Conservation (phyloP, 2,797 vertebrate species). For the Gallirallus australis region DNA sequence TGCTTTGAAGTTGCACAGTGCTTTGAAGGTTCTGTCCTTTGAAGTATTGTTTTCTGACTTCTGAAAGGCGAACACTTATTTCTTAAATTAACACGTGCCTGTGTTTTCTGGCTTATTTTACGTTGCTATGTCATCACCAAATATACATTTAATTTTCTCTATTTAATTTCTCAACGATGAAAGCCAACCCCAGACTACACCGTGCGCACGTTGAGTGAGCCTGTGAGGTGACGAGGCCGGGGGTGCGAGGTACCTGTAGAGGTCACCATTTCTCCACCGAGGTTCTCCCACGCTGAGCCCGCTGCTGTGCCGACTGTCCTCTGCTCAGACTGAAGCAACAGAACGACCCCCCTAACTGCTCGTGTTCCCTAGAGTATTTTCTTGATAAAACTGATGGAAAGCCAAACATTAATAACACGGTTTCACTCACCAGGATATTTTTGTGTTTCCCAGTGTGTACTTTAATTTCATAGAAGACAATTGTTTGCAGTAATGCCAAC, state of each 20-base stretch:
- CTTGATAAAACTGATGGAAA: slow-evolving; percentile 13
- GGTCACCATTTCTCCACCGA: slow-evolving; percentile 77
- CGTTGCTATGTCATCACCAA: slow-evolving; percentile 56
- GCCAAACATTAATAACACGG: slow-evolving; percentile 10
- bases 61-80: slow-evolving; percentile 71
- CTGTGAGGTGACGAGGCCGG: not conserved
- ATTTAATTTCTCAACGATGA: slow-evolving; percentile 62
- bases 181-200: slow-evolving; percentile 24
- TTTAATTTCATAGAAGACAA: slow-evolving; percentile 16
- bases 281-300: not conserved
- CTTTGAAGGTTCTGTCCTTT: slow-evolving; percentile 71
- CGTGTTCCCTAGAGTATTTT: slow-evolving; percentile 21
- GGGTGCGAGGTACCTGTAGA: slow-evolving; percentile 71
- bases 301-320: not conserved
- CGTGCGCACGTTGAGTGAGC: not conserved
- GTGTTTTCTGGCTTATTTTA: slow-evolving; percentile 48
- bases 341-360: slow-evolving; percentile 6
- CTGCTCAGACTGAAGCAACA: not conserved
- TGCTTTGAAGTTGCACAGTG: slow-evolving; percentile 58
- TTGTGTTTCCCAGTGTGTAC: slow-evolving; percentile 2
- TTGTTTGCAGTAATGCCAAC: not conserved
- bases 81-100: slow-evolving; percentile 71
- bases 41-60: slow-evolving; percentile 75
- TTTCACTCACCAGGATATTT: slow-evolving; percentile 21
- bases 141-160: slow-evolving; percentile 67